Percentiles rank a stretch among this genome's conserved stretches.
Conservation (phyloP, 2,797 vertebrate species). For the Falco peregrinus region DNA sequence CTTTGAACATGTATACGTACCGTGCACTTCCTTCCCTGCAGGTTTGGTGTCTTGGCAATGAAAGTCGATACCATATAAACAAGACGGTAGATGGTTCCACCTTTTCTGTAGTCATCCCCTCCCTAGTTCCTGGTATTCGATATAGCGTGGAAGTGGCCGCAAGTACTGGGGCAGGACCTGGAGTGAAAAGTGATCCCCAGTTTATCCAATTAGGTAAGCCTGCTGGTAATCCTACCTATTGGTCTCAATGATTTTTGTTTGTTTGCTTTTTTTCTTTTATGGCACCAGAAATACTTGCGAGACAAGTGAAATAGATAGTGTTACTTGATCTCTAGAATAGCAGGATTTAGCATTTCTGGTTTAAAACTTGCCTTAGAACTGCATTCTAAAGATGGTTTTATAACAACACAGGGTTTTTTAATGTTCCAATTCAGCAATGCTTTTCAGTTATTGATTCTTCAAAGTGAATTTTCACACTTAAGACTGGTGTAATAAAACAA, state of each 20-base stretch:
- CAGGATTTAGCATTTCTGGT: background rate
- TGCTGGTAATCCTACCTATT: background rate
- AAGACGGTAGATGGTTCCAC: slow-evolving; percentile 92
- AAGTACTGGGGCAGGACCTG: slow-evolving; percentile 89
- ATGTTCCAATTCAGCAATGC: background rate
- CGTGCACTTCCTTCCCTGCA: slow-evolving; percentile 47
- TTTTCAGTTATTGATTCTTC: background rate
- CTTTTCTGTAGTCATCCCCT: slow-evolving; percentile 88
- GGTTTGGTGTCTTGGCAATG: slow-evolving; percentile 98
- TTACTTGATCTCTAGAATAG: slow-evolving; percentile 24
- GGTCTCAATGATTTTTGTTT: background rate
- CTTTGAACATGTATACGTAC: background rate
- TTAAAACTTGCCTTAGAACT: slow-evolving; percentile 9
- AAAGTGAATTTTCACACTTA: background rate
- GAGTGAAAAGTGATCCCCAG: slow-evolving; percentile 90
- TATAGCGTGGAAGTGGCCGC: slow-evolving; percentile 95
- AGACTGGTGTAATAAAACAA: background rate
- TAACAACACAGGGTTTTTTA: background rate
- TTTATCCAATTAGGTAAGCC: slow-evolving; percentile 93
- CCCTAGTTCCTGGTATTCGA: slow-evolving; percentile 88
- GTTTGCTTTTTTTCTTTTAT: background rate
- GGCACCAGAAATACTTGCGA: background rate
- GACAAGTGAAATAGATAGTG: background rate
- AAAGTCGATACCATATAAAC: slow-evolving; percentile 95
- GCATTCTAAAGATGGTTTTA: background rate